Base-by-base conservation (phyloP, 1,140 invertebrate species). In the Ips nitidus region DNA sequence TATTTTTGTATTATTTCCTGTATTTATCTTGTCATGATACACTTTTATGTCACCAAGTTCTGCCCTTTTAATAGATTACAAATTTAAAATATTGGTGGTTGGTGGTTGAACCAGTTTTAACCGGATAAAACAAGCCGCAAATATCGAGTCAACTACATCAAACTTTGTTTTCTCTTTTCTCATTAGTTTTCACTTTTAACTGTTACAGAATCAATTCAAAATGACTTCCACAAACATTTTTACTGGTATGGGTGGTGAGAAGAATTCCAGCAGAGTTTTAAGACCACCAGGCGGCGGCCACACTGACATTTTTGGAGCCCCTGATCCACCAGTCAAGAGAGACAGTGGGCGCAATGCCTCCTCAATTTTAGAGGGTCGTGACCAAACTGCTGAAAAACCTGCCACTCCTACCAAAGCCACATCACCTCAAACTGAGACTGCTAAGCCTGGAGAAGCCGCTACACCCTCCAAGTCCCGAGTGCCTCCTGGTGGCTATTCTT, bases 271-370 rank as follows among this genome's bases (percentile, higher is more conserved):
- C 70, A 74, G 77, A 43, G 76, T 80, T 8, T 56, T 81, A 50
- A 78, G 74, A 72, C 80, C 79, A 5, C 80, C 79, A 60, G 80
- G 80, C 61, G 80, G 80, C 59, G 77, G 77, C 1, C 76, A 81
- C 66, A 76, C 75, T 8, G 75, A 80, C 63, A 76, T 81, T 59
- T 78, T 81, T 65, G 79, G 77, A 7, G 71, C 63, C 7, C 45
- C 63, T 40, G 70, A 71, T 5, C 59, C 67, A 1, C 64, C 68
- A 58, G 59, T 69, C 2, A 69, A 58, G 42, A 73, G 57, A 64
- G 74, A 74, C 52, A 65, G 55, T 64, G 68, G 70, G n/a, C 63
- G 72, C 41, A 75, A 75, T 68, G 65, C 69, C 39, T 75, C 74
- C 4, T 75, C 74, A 0, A 75, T 75, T 68, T 36, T 71, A 36